A percentile compares a stretch with the other conserved stretches of the same genome.
Conservation (phyloP, 53 echinoderm and acorn worm species). For the Patiria pectinifera region DNA sequence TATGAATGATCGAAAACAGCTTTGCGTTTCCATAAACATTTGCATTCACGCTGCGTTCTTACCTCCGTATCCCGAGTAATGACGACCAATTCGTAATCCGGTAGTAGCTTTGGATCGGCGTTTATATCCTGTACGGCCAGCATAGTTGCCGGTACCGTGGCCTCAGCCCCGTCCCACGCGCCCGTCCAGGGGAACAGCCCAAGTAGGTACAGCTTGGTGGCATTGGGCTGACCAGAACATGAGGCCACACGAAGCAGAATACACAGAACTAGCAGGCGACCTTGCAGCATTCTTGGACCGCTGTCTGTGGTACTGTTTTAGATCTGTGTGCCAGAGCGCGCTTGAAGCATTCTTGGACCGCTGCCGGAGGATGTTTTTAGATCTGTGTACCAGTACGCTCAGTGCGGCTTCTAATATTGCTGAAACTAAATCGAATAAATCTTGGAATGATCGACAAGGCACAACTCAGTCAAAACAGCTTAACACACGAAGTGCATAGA, state of each 20-base stretch:
- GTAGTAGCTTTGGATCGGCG: slow-evolving; percentile 52
- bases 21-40: no score
- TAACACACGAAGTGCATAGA: no score
- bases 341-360: not conserved
- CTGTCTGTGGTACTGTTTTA: not conserved
- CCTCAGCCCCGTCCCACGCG: slow-evolving; percentile 86
- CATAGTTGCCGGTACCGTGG: slow-evolving; percentile 72
- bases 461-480: no score
- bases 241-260: not conserved
- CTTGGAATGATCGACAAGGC: no score
- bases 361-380: no score
- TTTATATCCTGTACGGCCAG: slow-evolving; percentile 80
- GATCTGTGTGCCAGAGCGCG: not conserved
- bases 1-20: no score
- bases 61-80: slow-evolving; percentile 77
- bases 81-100: slow-evolving; percentile 70
- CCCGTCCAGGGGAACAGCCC: slow-evolving; percentile 84
- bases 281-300: not conserved
- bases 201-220: slow-evolving; percentile 66
- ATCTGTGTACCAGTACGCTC: no score
- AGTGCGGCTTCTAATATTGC: no score
- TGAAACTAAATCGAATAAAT: no score
- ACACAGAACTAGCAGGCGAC: not conserved
- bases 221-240: not conserved
- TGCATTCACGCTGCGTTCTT: not conserved